A percentile compares a stretch with the other conserved stretches of the same genome.
phyloP scores from a whole-genome alignment of 2,113 vertebrate genomes.

The Pollachius pollachius region DNA sequence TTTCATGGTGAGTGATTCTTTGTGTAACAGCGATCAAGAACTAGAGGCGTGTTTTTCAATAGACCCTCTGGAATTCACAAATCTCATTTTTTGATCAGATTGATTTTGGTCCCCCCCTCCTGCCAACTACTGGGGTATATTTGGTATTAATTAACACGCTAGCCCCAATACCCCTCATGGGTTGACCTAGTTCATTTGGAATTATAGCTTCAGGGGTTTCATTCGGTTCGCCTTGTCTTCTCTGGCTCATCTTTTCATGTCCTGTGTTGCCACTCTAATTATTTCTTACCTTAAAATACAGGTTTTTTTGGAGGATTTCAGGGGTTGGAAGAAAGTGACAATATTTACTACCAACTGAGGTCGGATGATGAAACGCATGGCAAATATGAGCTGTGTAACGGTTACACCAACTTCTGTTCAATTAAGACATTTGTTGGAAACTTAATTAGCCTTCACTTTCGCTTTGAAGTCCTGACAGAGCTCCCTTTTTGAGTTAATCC shows the following conservation, averaged over 20 bases:
- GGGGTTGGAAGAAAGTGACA: background rate
- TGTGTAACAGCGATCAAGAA: no score
- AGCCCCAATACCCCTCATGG: constrained; percentile 34
- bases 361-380: constrained; percentile 41
- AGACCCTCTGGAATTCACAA: background rate
- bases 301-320: background rate
- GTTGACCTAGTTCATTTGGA: constrained; percentile 44
- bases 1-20: no score
- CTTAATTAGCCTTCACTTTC: constrained; percentile 57
- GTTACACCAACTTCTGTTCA: constrained; percentile 35
- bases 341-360: constrained; percentile 24
- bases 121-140: constrained; percentile 24
- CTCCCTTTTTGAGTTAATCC: no score
- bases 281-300: background rate
- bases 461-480: constrained; percentile 39
- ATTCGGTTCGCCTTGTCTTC: constrained; percentile 11
- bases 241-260: constrained; percentile 28
- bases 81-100: background rate
- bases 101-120: constrained; percentile 13
- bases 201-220: constrained; percentile 29
- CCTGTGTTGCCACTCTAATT: constrained; percentile 37
- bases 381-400: constrained; percentile 44
- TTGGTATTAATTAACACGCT: constrained; percentile 37
- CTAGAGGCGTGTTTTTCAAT: background rate
- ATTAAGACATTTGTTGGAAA: constrained; percentile 33